Conservation (phyloP, 1,140 invertebrate species). For the Leptoteleia sp. region DNA sequence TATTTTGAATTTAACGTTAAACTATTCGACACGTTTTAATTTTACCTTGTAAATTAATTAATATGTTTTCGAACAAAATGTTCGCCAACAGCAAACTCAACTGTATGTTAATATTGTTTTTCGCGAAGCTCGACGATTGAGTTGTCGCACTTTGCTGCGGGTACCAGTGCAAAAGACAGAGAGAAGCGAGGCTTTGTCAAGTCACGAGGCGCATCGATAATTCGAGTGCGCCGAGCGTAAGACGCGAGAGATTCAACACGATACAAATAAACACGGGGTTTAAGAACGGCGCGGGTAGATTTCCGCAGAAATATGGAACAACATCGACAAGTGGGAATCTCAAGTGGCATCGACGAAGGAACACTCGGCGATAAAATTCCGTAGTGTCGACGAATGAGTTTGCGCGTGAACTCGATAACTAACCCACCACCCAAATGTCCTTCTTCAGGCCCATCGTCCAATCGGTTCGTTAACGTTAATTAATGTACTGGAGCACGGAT, state of each 20-base stretch:
- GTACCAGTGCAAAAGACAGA: not conserved
- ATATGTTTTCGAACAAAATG: too few relatives aligned
- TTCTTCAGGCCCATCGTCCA: constrained; percentile 34
- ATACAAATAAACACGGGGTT: too few relatives aligned
- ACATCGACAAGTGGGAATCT: constrained; percentile 41
- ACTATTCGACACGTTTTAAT: too few relatives aligned
- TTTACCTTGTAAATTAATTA: too few relatives aligned
- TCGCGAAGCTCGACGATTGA: not conserved
- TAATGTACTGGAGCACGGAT: constrained; percentile 43
- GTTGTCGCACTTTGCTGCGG: not conserved
- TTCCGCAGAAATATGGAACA: constrained; percentile 66
- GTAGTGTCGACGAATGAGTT: constrained; percentile 31
- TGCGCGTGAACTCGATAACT: constrained; percentile 23
- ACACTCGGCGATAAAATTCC: constrained; percentile 65
- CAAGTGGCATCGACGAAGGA: too few relatives aligned
- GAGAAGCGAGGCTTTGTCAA: constrained; percentile 10
- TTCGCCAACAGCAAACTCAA: too few relatives aligned
- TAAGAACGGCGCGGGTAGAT: constrained; percentile 12
- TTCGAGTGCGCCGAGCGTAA: too few relatives aligned
- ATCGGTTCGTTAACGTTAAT: constrained; percentile 67
- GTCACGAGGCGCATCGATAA: not conserved
- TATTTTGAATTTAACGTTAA: too few relatives aligned
- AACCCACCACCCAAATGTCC: constrained; percentile 20
- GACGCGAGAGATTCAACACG: too few relatives aligned
- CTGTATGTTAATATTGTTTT: not conserved